Evolutionary conservation across 2,888 invertebrate genomes (phyloP).

Genomic region (Epirrhoe alternata): DNA sequence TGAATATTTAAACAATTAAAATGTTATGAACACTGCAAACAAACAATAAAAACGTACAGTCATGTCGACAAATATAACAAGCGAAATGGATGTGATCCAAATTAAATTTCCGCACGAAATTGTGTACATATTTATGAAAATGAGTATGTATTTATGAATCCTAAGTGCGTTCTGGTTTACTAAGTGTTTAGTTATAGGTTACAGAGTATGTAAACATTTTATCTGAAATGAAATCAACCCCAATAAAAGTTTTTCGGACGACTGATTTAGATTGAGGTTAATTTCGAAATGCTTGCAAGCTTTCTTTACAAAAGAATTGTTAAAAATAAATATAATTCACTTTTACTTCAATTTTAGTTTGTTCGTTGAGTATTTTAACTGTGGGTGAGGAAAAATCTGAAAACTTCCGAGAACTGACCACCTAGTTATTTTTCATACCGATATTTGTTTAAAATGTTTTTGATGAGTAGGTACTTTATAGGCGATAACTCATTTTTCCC

Average conservation of each 20-base stretch:
- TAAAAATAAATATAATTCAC: background rate
- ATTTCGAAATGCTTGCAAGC: slow-evolving; percentile 14
- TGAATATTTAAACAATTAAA: slow-evolving; percentile 29
- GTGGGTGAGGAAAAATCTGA: background rate
- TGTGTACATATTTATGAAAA: slow-evolving; percentile 1
- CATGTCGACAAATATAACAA: slow-evolving; percentile 25
- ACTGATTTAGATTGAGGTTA: slow-evolving; percentile 26
- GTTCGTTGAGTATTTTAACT: background rate
- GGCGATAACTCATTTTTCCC: too few relatives aligned
- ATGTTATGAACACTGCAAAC: slow-evolving; percentile 2
- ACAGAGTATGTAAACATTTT: slow-evolving; percentile 23
- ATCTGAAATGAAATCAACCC: slow-evolving; percentile 28
- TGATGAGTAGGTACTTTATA: too few relatives aligned
- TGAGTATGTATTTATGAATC: slow-evolving; percentile 19
- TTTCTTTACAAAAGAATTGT: slow-evolving; percentile 2
- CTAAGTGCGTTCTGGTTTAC: slow-evolving; percentile 28
- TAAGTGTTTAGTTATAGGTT: slow-evolving; percentile 18
- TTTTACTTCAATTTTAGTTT: background rate
- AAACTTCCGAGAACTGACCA: background rate
- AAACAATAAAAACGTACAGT: slow-evolving; percentile 27
- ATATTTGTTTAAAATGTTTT: too few relatives aligned
- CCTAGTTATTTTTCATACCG: too few relatives aligned
- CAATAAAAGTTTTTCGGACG: slow-evolving; percentile 16
- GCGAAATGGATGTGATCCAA: slow-evolving; percentile 23
- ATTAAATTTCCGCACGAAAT: slow-evolving; percentile 19